phyloP scores from a whole-genome alignment of 2,797 vertebrate genomes.

The Alfaro cultratus region DNA sequence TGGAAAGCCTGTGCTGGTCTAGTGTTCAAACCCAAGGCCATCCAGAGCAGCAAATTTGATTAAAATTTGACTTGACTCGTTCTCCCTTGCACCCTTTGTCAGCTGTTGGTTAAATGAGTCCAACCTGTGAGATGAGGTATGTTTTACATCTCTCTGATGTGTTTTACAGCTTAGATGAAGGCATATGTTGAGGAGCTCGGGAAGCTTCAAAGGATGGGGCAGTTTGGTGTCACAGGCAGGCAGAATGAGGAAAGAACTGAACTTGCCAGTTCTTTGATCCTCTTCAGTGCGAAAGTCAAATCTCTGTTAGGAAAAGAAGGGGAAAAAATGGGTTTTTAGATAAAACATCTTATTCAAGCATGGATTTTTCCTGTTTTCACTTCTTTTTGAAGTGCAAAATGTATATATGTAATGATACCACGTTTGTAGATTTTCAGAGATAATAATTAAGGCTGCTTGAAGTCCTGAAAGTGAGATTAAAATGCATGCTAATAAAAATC shows the following conservation, averaged over 20 bases:
- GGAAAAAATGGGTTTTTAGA: conserved; percentile 39
- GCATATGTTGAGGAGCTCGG: conserved; percentile 36
- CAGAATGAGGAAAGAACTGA: conserved; percentile 56
- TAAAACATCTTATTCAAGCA: conserved; percentile 48
- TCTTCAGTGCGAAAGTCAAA: conserved; percentile 48
- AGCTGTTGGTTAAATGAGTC: conserved; percentile 48
- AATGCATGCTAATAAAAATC: conserved; percentile 6
- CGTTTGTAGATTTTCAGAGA: conserved; percentile 25
- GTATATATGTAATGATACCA: conserved; percentile 9
- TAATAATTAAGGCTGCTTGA: conserved; percentile 7
- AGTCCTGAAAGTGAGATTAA: conserved; percentile 4
- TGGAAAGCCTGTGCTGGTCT: conserved; percentile 1
- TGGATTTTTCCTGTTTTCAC: background rate
- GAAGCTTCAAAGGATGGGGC: conserved; percentile 66
- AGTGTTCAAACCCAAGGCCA: conserved; percentile 15
- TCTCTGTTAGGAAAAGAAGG: conserved; percentile 34
- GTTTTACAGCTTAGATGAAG: conserved; percentile 62
- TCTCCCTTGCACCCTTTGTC: conserved; percentile 40
- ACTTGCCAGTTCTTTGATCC: conserved; percentile 70
- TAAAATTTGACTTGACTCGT: conserved; percentile 35
- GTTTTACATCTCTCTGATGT: conserved; percentile 64
- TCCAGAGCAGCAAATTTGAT: conserved; percentile 16
- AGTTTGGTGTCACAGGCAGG: conserved; percentile 57
- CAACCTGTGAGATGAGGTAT: conserved; percentile 43
- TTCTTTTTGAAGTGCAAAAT: conserved; percentile 42